Base-by-base conservation (phyloP, 2,113 vertebrate genomes). In the Cranoglanis bouderius region DNA sequence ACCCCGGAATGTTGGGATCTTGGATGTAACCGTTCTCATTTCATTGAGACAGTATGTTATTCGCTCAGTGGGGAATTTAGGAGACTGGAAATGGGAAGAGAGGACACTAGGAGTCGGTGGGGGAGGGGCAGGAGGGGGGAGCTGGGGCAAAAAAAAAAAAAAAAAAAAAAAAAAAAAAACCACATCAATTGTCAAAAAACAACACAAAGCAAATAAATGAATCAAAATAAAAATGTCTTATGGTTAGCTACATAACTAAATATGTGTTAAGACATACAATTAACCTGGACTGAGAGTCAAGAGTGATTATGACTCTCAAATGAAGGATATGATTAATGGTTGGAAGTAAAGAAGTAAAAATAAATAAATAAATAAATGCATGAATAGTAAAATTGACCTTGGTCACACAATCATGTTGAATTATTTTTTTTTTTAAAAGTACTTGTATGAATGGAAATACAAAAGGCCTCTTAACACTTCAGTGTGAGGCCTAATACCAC, bases 1-100 rank as follows among this genome's bases (percentile, higher is more conserved):
- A 92, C 95, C 96, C 94, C 95, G 97, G 96, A 98, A 96, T 95
- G 97, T 97, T 93, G 97, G 95, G 93, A 97, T 97, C 97, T 97
- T 97, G 95, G 98, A 97, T 93, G 97, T 97, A 94, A 96, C 95
- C 93, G 96, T 97, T 97, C 96, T 97, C 96, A 97, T 97, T 95
- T 99, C 97, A 95, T 96, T 97, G 94, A 97, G 96, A 96, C 97
- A 98, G 96, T 97, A 97, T 95, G 96, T 96, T 96, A 98, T 96
- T 93, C 96, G 96, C 94, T 98, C 97, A 94, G 97, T 96, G 94
- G 95, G 96, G 95, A 98, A 97, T 94, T 96, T 97, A 93, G 96
- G 91, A 93, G 96, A 93, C 93, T 97, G 95, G 92, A 96, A 96
- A 91, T 96, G 95, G 94, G 95, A 94, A 93, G 96, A 95, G 94